Evolutionary conservation across 2,113 vertebrate genomes (phyloP).

Genomic region (Actenoides hombroni): DNA sequence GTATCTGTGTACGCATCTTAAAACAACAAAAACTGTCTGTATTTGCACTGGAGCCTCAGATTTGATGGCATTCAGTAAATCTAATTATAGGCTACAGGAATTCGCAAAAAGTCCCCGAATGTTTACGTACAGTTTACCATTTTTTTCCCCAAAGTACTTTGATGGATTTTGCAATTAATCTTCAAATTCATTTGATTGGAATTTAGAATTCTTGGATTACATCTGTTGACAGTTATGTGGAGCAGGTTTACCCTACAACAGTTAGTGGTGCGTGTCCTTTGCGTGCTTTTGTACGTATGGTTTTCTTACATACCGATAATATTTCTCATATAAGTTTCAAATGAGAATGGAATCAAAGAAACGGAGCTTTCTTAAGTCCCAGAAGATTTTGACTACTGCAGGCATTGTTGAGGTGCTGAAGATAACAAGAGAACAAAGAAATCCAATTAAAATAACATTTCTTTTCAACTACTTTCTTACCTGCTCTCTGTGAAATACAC

Average conservation of each 20-base stretch:
- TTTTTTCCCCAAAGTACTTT: not conserved
- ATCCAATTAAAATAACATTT: constrained; percentile 71
- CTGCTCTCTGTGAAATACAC: constrained; percentile 14
- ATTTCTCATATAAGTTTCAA: constrained; percentile 51
- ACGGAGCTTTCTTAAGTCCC: constrained; percentile 4
- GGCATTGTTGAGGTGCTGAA: constrained; percentile 36
- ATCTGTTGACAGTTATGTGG: not conserved
- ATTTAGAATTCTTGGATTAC: constrained; percentile 13
- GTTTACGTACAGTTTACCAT: not conserved
- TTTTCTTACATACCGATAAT: not conserved
- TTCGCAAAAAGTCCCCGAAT: not conserved
- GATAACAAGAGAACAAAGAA: constrained; percentile 59
- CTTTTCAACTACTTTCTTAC: constrained; percentile 17
- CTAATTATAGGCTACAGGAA: constrained; percentile 10
- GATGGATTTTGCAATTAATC: constrained; percentile 60
- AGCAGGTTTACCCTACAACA: not conserved
- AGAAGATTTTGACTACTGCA: constrained; percentile 27
- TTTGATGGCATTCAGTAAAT: constrained; percentile 3
- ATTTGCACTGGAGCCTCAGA: not conserved
- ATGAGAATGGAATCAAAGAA: constrained; percentile 62
- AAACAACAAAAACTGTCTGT: constrained; percentile 19
- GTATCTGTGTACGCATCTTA: constrained; percentile 30
- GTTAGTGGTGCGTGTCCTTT: not conserved
- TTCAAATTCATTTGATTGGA: constrained; percentile 41
- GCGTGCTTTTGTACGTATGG: not conserved